Evolutionary conservation across 2,888 invertebrate genomes (phyloP).

Genomic region (Phortica okadai): DNA sequence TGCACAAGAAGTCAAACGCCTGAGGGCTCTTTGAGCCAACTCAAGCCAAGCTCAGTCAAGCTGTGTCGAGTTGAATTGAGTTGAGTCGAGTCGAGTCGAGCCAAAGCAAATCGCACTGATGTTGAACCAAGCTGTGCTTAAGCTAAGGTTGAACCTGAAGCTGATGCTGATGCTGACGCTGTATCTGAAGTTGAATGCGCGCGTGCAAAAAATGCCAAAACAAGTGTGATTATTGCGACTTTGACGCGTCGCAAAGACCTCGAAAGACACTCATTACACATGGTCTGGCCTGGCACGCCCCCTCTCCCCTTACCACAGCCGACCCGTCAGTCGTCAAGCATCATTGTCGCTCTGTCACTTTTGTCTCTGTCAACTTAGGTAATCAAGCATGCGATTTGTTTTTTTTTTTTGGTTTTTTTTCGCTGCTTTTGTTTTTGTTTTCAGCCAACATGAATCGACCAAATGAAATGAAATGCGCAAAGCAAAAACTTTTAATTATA

Average conservation of each 20-base stretch:
- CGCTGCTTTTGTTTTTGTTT: too few relatives aligned
- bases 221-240: conserved; percentile 17
- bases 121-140: too few relatives aligned
- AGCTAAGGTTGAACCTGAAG: too few relatives aligned
- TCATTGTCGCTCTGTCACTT: conserved; percentile 9
- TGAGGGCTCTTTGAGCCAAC: not conserved
- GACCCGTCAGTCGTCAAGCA: not conserved
- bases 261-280: not conserved
- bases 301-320: not conserved
- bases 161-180: too few relatives aligned
- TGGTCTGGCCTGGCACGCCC: not conserved
- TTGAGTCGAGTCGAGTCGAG: not conserved
- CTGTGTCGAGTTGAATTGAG: not conserved
- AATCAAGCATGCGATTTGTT: not conserved
- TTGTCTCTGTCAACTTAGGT: not conserved
- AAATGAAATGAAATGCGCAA: not conserved
- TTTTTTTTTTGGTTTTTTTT: not conserved
- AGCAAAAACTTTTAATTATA: conserved; percentile 6
- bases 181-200: too few relatives aligned
- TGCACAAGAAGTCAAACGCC: conserved; percentile 6
- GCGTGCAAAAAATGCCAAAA: not conserved
- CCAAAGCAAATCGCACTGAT: not conserved
- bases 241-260: conserved; percentile 10
- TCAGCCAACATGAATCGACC: too few relatives aligned
- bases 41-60: not conserved